Evolutionary conservation across 1,140 invertebrate genomes (phyloP).

Genomic region (Trichonephila clavipes): DNA sequence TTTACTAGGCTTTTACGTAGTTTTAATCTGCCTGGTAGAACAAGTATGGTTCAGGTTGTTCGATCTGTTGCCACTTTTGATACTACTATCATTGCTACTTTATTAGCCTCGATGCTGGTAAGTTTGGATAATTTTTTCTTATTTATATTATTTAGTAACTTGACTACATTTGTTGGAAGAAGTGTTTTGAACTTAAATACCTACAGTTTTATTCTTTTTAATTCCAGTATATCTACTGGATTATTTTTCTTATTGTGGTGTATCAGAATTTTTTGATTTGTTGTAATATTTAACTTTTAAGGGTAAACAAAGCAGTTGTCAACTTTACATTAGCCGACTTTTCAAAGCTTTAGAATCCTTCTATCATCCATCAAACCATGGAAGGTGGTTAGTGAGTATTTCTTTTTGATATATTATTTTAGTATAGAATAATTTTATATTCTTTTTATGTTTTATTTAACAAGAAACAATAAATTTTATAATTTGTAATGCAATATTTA

Average conservation of each 20-base stretch:
- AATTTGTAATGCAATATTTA: neutral
- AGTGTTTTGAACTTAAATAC: neutral
- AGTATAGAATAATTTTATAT: neutral
- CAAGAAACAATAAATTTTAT: neutral
- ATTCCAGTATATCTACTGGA: neutral
- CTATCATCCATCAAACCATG: constrained; percentile 93
- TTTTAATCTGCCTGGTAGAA: constrained; percentile 90
- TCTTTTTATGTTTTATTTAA: neutral
- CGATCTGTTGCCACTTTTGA: constrained; percentile 81
- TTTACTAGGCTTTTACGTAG: constrained; percentile 89
- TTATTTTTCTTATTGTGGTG: too few relatives aligned
- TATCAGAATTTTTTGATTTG: constrained; percentile 77
- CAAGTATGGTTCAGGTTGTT: constrained; percentile 83
- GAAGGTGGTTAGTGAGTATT: constrained; percentile 85
- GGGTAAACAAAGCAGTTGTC: constrained; percentile 84
- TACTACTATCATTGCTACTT: constrained; percentile 84
- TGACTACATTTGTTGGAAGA: constrained; percentile 23
- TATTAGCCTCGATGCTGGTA: constrained; percentile 87
- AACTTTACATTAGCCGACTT: constrained; percentile 89
- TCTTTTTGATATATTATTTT: neutral
- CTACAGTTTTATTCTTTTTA: constrained; percentile 18
- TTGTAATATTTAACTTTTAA: constrained; percentile 78
- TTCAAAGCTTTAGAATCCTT: constrained; percentile 93
- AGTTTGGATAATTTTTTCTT: constrained; percentile 82
- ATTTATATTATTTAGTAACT: constrained; percentile 12